Evolutionary conservation across 2,797 vertebrate genomes (phyloP), one percentile per base, ranked within the genome.

Genomic region (Pitangus sulphuratus): DNA sequence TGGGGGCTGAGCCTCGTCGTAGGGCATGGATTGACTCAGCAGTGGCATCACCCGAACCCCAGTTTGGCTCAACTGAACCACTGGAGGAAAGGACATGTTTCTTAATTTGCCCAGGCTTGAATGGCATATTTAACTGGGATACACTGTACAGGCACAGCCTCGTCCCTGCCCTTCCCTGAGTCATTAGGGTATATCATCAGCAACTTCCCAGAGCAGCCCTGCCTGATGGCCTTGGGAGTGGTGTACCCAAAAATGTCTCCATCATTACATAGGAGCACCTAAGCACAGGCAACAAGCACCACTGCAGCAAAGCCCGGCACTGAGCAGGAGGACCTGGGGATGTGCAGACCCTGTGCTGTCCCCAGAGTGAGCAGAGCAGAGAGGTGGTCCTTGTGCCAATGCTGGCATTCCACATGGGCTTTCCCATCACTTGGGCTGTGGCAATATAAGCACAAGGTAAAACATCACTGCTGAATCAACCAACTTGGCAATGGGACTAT

Each of bases 61-160:
- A 58, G 21, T 62, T 87, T 0, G 5, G 40, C 39, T 93, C 53
- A 58, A 47, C 79, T 77, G 58, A 88, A n/a, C 65, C 69, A 87
- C 11, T 9, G 17, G 31, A 84, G 90, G 78, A 80, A 89, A 93
- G 40, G 69, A 91, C 82, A 56, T 1, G 0, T 82, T 95, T 90
- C 82, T 83, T 85, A 90, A 66, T 96, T 92, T 64, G 88, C 76
- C 77, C 5, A 3, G 77, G 77, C 87, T 89, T 91, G 93, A 96
- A 87, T 1, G 3, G 58, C 12, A 28, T 60, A 78, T 77, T 93
- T 91, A 79, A 91, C 14, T 18, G 21, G 87, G 77, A 90, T 60
- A 11, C 44, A 72, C 40, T 0, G 0, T 44, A 62, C 22, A 70
- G 88, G 71, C 6, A 8, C 72, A 85, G 71, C 84, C 79, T 4